Percentiles rank a stretch among this genome's conserved stretches.
Evolutionary conservation across 2,888 invertebrate genomes (phyloP).

Genomic region (Acrocyrtus sp.): DNA sequence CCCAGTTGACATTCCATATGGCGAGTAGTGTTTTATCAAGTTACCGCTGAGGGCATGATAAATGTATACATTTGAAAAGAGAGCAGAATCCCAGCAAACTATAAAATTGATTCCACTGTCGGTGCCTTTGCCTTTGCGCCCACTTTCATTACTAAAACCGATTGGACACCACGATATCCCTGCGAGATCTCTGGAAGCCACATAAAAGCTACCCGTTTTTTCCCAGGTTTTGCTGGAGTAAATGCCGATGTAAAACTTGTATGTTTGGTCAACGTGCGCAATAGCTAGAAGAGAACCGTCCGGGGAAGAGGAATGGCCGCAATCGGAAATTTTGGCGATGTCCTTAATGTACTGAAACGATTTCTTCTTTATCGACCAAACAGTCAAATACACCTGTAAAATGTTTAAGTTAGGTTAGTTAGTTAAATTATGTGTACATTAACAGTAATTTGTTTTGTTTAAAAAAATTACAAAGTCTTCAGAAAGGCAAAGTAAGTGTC

Average conservation of each 20-base stretch:
- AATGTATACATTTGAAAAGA: conserved; percentile 55
- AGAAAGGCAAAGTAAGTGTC: conserved; percentile 69
- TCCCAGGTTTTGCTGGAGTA: conserved; percentile 25
- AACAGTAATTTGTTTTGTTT: not conserved
- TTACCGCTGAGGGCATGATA: conserved; percentile 36
- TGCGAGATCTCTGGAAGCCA: conserved; percentile 28
- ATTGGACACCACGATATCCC: conserved; percentile 48
- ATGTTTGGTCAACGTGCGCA: conserved; percentile 24
- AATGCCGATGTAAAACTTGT: conserved; percentile 19
- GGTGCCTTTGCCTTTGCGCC: no score
- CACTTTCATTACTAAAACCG: no score
- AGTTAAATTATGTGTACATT: conserved; percentile 25
- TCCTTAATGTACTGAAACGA: conserved; percentile 32
- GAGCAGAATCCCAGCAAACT: conserved; percentile 44
- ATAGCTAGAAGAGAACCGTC: conserved; percentile 39
- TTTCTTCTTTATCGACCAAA: conserved; percentile 48
- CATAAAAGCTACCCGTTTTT: conserved; percentile 19
- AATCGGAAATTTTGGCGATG: conserved; percentile 31
- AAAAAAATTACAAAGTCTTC: conserved; percentile 68
- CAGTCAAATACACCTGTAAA: conserved; percentile 44
- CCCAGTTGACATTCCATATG: conserved; percentile 48
- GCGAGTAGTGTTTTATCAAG: conserved; percentile 45
- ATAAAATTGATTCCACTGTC: conserved; percentile 3
- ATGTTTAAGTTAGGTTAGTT: not conserved
- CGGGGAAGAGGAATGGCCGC: conserved; percentile 35